Percentiles rank a stretch among this genome's conserved stretches.
phyloP scores from a whole-genome alignment of 2,888 invertebrate species.

The Cheilosia vulpina region DNA sequence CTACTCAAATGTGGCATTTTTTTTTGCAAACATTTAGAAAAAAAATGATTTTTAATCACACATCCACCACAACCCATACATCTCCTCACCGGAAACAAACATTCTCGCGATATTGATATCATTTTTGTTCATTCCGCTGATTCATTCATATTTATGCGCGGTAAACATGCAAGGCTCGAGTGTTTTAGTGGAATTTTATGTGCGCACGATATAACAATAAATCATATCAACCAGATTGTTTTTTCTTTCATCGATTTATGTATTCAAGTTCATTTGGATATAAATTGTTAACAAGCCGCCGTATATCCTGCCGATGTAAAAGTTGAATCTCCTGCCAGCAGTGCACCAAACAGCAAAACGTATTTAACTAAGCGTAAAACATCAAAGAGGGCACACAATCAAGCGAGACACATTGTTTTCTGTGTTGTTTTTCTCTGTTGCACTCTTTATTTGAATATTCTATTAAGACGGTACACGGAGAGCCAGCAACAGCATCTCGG shows the following conservation, averaged over 20 bases:
- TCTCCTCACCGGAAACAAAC: constrained; percentile 22
- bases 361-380: constrained; percentile 60
- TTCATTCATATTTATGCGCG: constrained; percentile 11
- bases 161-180: constrained; percentile 37
- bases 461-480: constrained; percentile 12
- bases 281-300: constrained; percentile 25
- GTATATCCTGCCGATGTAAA: neutral
- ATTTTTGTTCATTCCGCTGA: neutral
- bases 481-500: constrained; percentile 1
- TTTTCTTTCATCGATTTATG: constrained; percentile 53
- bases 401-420: constrained; percentile 45
- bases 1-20: neutral
- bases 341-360: constrained; percentile 22
- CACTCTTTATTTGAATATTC: constrained; percentile 22
- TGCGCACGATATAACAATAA: constrained; percentile 47
- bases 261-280: constrained; percentile 55
- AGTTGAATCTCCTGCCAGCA: constrained; percentile 1
- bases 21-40: neutral
- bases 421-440: constrained; percentile 10
- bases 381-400: constrained; percentile 66
- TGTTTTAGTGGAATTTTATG: constrained; percentile 22
- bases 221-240: constrained; percentile 46
- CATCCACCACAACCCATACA: neutral
- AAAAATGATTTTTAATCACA: neutral
- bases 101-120: neutral